Base-by-base conservation (phyloP, 92 coral and sea anemone genomes). In the Phenganax marumi region DNA sequence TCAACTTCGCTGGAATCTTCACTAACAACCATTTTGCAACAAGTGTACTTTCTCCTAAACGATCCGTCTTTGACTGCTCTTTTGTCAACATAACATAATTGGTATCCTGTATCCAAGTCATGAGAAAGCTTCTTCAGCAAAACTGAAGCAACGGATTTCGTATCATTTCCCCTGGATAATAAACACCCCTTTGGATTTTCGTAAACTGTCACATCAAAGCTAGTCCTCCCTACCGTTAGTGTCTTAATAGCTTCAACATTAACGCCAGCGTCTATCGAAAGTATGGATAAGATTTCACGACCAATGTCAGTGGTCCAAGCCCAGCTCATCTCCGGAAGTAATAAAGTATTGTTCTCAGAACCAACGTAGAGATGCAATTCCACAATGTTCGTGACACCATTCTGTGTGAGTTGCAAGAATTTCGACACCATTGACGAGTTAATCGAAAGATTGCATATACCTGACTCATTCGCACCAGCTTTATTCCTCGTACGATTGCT, bases 101-200 rank as follows among this genome's bases (percentile, higher is more conserved):
- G 16, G 73, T 68, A 12, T 68, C 46, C 73, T 12, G 73, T 21
- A 21, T 21, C 4, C 46, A 24, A 68, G 13, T 21, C 46, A 3
- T 50, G 8, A 4, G 13, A 21, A 68, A 68, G 48, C 46, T 24
- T 24, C 73, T 24, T 0, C 48, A 21, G n/a, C 48, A 68, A 68
- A 68, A 8, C n/a, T 24, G 7, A 11, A 18, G 73, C 73, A 68
- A 68, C 73, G 8, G 0, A 24, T 0, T 0, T 56, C 22, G 3
- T 9, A 21, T 14, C 46, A 24, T 68, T 9, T 19, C 3, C 8
- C 0, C 13, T 19, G 23, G 70, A 63, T 0, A 39, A 18, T 12
- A 18, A 18, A 24, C 73, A 68, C 46, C 73, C 73, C 46, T 21
- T 8, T 25, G 47, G 73, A 68, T 24, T 68, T 68, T 68, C 73